Evolutionary conservation across 2,888 invertebrate species (phyloP), one percentile per base, ranked within the genome.

Genomic region (Sesia bembeciformis): DNA sequence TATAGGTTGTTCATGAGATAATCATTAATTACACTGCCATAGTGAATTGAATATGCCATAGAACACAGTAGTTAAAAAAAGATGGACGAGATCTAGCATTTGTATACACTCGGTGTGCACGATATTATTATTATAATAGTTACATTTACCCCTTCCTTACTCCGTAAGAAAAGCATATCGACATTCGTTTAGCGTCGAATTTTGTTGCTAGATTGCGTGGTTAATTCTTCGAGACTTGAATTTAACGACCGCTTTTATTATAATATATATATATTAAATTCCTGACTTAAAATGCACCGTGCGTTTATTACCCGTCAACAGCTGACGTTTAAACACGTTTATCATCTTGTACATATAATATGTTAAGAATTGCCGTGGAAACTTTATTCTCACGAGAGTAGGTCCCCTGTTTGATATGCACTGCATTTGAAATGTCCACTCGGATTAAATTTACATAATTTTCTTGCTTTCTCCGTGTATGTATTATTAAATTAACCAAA

Each of bases 321-420:
- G 46, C 23, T 46, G 46, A 46, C 46, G 23, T 46, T 46, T 46
- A 46, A 46, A 8, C 46, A 46, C 46, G 8, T 46, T 46, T 8
- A 8, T 8, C 46, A 7, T 46, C 46, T 46, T 46, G 46, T 46
- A n/a, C n/a, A n/a, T n/a, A 46, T 46, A n/a, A 46, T 46, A 23
- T 23, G n/a, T 46, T 23, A 46, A 46, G 8, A 46, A 46, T 46
- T 8, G 8, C 23, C 23, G 46, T 46, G 8, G 46, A 8, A 42
- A n/a, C 46, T 42, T 40, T 50, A 49, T 64, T 66, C 64, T 58
- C 64, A 66, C 59, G 64, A 64, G 64, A 58, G 61, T 54, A 57
- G 55, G 53, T 51, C 54, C 55, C 49, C 59, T 63, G 49, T 58
- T 66, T 66, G 56, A 51, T 64, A 66, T 64, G 66, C 64, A 62